Conservation (phyloP, 2,888 invertebrate species). For the Lepidocyrtoides sp. region DNA sequence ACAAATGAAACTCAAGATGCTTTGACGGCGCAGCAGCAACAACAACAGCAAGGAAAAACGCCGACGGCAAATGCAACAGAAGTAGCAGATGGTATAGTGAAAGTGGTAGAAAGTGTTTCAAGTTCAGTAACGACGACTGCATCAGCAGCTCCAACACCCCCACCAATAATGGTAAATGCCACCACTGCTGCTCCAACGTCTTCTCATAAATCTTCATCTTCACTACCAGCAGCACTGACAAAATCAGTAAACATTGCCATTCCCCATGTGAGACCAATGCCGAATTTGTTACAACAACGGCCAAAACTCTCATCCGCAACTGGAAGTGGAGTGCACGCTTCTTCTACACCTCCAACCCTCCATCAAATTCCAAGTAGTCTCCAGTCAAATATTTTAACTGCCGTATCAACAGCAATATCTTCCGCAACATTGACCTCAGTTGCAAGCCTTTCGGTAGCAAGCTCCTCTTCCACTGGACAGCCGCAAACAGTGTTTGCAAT, state of each 20-base stretch:
- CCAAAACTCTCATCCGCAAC: conserved; percentile 71
- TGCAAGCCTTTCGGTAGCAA: conserved; percentile 55
- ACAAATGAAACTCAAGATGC: conserved; percentile 61
- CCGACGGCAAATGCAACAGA: not conserved
- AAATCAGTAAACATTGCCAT: conserved; percentile 55
- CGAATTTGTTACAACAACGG: conserved; percentile 82
- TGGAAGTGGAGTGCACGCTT: not conserved
- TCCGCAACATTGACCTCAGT: conserved; percentile 63
- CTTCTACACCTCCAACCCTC: not conserved
- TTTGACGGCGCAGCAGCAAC: conserved; percentile 12
- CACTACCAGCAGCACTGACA: not conserved
- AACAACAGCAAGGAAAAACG: not conserved
- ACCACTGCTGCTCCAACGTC: not conserved
- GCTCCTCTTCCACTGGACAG: conserved; percentile 24
- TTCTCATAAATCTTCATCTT: no score
- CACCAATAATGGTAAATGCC: not conserved
- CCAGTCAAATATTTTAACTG: conserved; percentile 69
- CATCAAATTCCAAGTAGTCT: conserved; percentile 57
- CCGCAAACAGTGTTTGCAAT: conserved; percentile 84
- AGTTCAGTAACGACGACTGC: not conserved
- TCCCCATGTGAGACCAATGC: conserved; percentile 61
- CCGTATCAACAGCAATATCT: conserved; percentile 55
- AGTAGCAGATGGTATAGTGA: not conserved
- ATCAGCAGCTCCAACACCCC: not conserved
- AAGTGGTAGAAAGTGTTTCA: not conserved